Percentiles rank a stretch among this genome's conserved stretches.
phyloP scores from a whole-genome alignment of 2,113 vertebrate genomes.

The Oryzias melastigma region DNA sequence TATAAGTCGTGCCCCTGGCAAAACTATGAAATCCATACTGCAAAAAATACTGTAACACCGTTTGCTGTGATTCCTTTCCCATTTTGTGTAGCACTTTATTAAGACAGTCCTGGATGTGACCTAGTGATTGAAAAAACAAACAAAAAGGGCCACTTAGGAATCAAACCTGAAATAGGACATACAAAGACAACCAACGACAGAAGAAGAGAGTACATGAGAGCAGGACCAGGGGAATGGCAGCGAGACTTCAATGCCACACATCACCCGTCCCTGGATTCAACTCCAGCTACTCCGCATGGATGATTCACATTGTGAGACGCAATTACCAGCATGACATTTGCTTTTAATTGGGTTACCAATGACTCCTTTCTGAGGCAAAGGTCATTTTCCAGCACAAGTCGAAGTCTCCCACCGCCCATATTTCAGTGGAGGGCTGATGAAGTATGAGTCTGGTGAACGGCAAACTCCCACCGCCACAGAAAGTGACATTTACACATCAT shows the following conservation, averaged over 20 bases:
- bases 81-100: too few relatives aligned
- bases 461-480: conserved; percentile 16
- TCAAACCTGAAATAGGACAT: background rate
- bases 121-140: background rate
- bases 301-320: conserved; percentile 69
- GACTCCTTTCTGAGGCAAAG: conserved; percentile 76
- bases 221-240: conserved; percentile 12
- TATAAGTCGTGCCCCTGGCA: too few relatives aligned
- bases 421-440: conserved; percentile 47
- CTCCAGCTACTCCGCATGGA: conserved; percentile 33
- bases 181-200: conserved; percentile 2
- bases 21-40: too few relatives aligned
- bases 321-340: conserved; percentile 81
- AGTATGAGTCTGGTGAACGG: conserved; percentile 27
- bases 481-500: conserved; percentile 51
- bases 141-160: background rate
- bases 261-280: conserved; percentile 34
- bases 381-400: conserved; percentile 72
- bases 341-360: conserved; percentile 79
- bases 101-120: too few relatives aligned
- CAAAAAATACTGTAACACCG: too few relatives aligned
- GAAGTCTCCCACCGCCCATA: conserved; percentile 49
- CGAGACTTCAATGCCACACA: conserved; percentile 60
- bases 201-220: conserved; percentile 14
- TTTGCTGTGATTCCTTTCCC: too few relatives aligned